Evolutionary conservation across 2,113 vertebrate genomes (phyloP).

Genomic region (Sinocyclocheilus anophthalmus): DNA sequence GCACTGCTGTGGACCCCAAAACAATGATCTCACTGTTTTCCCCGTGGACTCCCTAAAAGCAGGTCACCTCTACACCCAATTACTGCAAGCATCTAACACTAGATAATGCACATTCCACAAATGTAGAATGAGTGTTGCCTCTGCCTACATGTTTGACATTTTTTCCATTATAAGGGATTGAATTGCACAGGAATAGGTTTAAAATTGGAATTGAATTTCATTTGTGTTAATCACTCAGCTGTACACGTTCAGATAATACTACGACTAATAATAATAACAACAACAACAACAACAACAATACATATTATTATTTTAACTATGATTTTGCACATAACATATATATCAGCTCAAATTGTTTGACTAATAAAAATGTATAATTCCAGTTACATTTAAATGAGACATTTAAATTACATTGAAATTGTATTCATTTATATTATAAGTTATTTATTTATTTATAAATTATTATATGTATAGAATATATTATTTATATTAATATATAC

Average conservation of each 20-base stretch:
- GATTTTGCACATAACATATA: too few species aligned
- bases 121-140: not conserved
- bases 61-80: constrained; percentile 34
- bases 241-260: not conserved
- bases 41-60: constrained; percentile 29
- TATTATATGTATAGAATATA: not conserved
- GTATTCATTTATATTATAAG: not conserved
- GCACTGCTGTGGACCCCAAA: constrained; percentile 28
- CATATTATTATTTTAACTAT: too few species aligned
- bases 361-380: not conserved
- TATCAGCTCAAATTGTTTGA: too few species aligned
- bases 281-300: too few species aligned
- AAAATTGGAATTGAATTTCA: too few species aligned
- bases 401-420: not conserved
- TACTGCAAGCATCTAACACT: not conserved
- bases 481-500: not conserved
- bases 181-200: too few species aligned
- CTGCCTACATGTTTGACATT: not conserved
- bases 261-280: too few species aligned
- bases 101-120: constrained; percentile 21
- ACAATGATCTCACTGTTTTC: constrained; percentile 56
- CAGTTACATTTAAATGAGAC: not conserved
- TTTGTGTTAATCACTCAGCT: too few species aligned
- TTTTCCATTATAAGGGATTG: not conserved
- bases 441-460: not conserved